Percentiles rank a stretch among this genome's conserved stretches.
phyloP scores from a whole-genome alignment of 1,140 invertebrate species.

The Eurosta solidaginis region DNA sequence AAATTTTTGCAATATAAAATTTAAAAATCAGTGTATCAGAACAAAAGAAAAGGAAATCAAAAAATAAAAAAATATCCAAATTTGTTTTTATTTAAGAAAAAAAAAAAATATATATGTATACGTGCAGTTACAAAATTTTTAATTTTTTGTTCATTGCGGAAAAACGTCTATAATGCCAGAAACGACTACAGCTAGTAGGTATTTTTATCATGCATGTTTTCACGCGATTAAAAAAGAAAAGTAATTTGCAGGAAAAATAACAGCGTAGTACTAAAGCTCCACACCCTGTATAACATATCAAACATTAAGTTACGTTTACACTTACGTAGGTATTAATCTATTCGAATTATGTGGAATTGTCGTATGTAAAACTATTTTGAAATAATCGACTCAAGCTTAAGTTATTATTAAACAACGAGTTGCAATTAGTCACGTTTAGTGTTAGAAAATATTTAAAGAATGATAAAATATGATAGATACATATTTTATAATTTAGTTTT shows the following conservation, averaged over 20 bases:
- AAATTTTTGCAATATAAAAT: too few species aligned
- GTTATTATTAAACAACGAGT: conserved; percentile 29
- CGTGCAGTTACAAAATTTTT: neutral
- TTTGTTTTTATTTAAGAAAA: neutral
- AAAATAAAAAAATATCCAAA: neutral
- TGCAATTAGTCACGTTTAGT: conserved; percentile 27
- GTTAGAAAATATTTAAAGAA: neutral
- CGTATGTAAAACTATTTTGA: neutral
- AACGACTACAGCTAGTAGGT: too few species aligned
- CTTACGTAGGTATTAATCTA: neutral
- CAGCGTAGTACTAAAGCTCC: too few species aligned
- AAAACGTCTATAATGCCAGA: too few species aligned
- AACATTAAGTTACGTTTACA: too few species aligned
- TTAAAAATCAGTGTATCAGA: too few species aligned
- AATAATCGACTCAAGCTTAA: conserved; percentile 2
- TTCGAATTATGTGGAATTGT: neutral
- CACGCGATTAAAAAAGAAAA: too few species aligned
- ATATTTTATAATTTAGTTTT: conserved; percentile 4
- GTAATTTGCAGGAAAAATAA: too few species aligned
- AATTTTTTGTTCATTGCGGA: neutral
- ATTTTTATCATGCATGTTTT: too few species aligned
- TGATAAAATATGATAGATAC: too few species aligned
- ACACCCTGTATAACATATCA: too few species aligned
- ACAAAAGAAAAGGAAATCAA: neutral
- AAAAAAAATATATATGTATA: neutral